Percentiles rank a stretch among this genome's conserved stretches.
Evolutionary conservation across 2,888 invertebrate species (phyloP).

Genomic region (Ochropleura leucogaster): DNA sequence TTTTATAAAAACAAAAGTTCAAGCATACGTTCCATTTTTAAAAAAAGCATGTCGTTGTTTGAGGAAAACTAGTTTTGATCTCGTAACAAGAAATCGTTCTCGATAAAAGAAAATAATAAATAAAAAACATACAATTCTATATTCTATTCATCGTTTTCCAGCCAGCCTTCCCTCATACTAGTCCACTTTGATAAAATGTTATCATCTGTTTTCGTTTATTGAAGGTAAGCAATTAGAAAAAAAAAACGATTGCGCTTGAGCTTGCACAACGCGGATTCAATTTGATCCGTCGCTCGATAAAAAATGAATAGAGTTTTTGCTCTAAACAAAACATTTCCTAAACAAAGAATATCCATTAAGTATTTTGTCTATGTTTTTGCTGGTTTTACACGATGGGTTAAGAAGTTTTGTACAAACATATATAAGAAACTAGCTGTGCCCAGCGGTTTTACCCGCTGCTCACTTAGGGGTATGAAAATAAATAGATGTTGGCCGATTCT

Average conservation of each 20-base stretch:
- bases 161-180: not conserved
- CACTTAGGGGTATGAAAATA: too few species aligned
- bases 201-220: not conserved
- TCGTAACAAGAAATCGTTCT: constrained; percentile 15
- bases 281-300: constrained; percentile 28
- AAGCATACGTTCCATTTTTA: constrained; percentile 12
- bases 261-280: constrained; percentile 45
- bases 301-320: constrained; percentile 43
- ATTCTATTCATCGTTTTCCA: not conserved
- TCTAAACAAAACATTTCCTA: constrained; percentile 18
- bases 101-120: too few species aligned
- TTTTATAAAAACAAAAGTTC: constrained; percentile 15
- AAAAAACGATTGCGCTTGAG: constrained; percentile 16
- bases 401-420: too few species aligned
- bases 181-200: not conserved
- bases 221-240: constrained; percentile 15
- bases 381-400: not conserved
- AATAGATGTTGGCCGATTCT: too few species aligned
- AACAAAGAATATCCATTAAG: constrained; percentile 29
- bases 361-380: constrained; percentile 6
- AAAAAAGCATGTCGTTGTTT: not conserved
- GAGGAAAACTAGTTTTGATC: constrained; percentile 20
- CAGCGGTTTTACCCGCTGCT: too few species aligned
- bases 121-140: too few species aligned
- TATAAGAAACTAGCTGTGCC: too few species aligned